phyloP scores from a whole-genome alignment of 2,888 invertebrate genomes.

The Andrena dorsata region DNA sequence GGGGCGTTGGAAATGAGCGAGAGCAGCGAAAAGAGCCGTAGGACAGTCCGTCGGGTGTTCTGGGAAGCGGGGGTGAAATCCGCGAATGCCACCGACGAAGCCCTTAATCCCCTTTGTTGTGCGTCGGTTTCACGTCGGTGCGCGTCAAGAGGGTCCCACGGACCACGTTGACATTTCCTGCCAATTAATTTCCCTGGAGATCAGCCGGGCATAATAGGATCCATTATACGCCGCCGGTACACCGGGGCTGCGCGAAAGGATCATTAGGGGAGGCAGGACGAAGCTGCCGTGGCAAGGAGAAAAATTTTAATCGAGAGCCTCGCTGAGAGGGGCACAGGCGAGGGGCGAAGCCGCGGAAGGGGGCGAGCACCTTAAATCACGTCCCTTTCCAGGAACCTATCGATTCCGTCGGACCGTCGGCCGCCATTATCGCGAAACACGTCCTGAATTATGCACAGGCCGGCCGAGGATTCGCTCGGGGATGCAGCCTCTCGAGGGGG shows the following conservation, averaged over 20 bases:
- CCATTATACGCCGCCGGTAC: slow-evolving; percentile 6
- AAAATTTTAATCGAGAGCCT: slow-evolving; percentile 59
- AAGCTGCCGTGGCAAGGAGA: slow-evolving; percentile 7
- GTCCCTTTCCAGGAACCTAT: slow-evolving; percentile 68
- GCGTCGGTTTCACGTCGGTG: background rate
- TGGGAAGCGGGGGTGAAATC: background rate
- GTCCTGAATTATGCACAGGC: slow-evolving; percentile 68
- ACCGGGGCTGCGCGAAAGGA: slow-evolving; percentile 19
- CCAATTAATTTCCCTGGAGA: slow-evolving; percentile 23
- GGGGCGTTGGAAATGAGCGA: no score
- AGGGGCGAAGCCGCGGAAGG: no score
- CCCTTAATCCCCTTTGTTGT: background rate
- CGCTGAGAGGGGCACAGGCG: background rate
- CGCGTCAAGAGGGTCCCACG: background rate
- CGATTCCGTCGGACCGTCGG: slow-evolving; percentile 49
- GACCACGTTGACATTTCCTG: background rate
- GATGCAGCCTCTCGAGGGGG: slow-evolving; percentile 35
- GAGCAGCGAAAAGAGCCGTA: background rate
- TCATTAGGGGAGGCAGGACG: slow-evolving; percentile 19
- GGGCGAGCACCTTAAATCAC: slow-evolving; percentile 63
- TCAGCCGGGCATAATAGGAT: background rate
- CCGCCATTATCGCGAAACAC: slow-evolving; percentile 64
- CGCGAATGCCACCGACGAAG: slow-evolving; percentile 12
- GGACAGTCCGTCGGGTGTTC: background rate
- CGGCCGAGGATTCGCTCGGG: slow-evolving; percentile 33